Evolutionary conservation across 92 coral and sea anemone species (phyloP).

Genomic region (Porites rus): DNA sequence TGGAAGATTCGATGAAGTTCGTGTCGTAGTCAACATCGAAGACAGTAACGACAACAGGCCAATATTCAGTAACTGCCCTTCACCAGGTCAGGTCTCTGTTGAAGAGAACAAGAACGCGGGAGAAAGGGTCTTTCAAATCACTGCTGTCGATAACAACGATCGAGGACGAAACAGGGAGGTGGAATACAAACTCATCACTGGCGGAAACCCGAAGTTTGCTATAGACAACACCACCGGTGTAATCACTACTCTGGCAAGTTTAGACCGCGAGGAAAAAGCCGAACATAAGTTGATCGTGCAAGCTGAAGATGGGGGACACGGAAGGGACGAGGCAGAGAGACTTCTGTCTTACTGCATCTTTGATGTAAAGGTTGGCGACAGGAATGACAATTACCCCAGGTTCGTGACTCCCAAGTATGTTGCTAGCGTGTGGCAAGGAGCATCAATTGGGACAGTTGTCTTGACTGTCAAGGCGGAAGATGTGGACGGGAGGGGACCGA

Average conservation of each 20-base stretch:
- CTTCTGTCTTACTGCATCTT: conserved; percentile 84
- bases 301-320: conserved; percentile 93
- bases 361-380: conserved; percentile 70
- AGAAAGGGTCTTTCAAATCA: conserved; percentile 56
- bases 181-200: conserved; percentile 72
- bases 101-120: conserved; percentile 82
- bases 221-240: conserved; percentile 90
- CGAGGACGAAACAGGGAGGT: conserved; percentile 86
- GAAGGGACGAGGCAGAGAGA: conserved; percentile 71
- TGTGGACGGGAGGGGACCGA: conserved; percentile 53
- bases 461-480: conserved; percentile 86
- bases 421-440: conserved; percentile 73
- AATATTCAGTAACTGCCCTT: conserved; percentile 67
- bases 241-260: conserved; percentile 68
- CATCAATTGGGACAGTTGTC: conserved; percentile 56
- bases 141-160: conserved; percentile 75
- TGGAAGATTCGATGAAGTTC: conserved; percentile 41
- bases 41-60: conserved; percentile 87
- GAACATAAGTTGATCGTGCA: conserved; percentile 72
- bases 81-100: conserved; percentile 39
- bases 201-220: conserved; percentile 69
- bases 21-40: conserved; percentile 80
- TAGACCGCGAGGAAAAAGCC: conserved; percentile 80
- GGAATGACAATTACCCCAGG: conserved; percentile 86
- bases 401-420: conserved; percentile 74